Evolutionary conservation across 2,113 vertebrate species (phyloP).

Genomic region (Prinia subflava): DNA sequence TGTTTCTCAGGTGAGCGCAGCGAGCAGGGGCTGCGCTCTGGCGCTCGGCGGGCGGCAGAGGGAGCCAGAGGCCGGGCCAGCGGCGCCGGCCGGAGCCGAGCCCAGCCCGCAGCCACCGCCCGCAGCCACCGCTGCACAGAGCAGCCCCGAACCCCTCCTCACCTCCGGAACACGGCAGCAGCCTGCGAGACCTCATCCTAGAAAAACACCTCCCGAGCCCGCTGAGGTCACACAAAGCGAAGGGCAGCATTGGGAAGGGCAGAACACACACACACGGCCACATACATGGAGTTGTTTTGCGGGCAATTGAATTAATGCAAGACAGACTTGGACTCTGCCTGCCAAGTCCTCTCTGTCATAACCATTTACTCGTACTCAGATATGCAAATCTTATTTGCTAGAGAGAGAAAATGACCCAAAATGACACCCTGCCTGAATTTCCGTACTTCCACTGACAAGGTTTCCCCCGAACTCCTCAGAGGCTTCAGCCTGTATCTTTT

Average conservation of each 20-base stretch:
- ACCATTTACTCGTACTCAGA: neutral
- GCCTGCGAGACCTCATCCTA: neutral
- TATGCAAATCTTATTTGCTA: neutral
- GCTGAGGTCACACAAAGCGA: too few relatives aligned
- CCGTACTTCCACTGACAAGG: neutral
- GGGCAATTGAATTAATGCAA: neutral
- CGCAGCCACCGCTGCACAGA: accelerated
- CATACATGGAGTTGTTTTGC: accelerated
- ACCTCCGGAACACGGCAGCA: accelerated
- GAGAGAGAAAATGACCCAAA: neutral
- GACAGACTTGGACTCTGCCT: neutral
- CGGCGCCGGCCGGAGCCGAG: too few relatives aligned
- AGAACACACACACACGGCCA: accelerated
- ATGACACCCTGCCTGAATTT: neutral
- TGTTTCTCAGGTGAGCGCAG: neutral
- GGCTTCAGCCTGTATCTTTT: neutral
- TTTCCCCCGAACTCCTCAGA: neutral
- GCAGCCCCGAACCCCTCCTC: neutral
- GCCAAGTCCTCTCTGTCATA: accelerated
- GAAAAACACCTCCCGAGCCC: neutral
- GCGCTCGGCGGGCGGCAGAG: constrained; percentile 12
- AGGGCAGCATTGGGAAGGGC: neutral
- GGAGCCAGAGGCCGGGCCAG: constrained; percentile 39
- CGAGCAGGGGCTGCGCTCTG: neutral
- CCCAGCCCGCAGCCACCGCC: neutral